Percentiles rank a stretch among this genome's conserved stretches.
Evolutionary conservation across 2,888 invertebrate species (phyloP).

Genomic region (Itoplectis maculator): DNA sequence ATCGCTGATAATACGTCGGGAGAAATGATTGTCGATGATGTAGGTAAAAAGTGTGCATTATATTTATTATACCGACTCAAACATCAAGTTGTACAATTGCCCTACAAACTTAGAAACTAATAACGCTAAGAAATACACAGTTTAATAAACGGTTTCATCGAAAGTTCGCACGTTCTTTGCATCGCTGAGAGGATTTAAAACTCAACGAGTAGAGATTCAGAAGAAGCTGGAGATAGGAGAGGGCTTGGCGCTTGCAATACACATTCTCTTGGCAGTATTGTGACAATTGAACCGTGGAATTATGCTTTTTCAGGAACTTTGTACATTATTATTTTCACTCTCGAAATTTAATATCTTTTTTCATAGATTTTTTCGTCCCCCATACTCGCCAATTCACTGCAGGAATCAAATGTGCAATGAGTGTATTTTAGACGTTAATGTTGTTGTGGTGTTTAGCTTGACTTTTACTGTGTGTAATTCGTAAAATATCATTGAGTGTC

Average conservation of each 20-base stretch:
- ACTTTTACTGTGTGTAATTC: neutral
- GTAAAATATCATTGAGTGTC: neutral
- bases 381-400: neutral
- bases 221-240: conserved; percentile 4
- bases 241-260: neutral
- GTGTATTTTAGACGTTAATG: neutral
- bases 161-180: conserved; percentile 32
- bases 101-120: conserved; percentile 73
- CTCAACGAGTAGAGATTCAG: conserved; percentile 21
- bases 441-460: neutral
- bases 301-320: conserved; percentile 20
- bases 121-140: conserved; percentile 50
- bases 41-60: conserved; percentile 77
- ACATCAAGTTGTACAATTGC: conserved; percentile 76
- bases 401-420: neutral
- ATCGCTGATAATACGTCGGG: conserved; percentile 18
- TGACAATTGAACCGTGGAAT: conserved; percentile 27
- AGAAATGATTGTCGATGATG: conserved; percentile 21
- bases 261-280: conserved; percentile 52
- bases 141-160: conserved; percentile 26
- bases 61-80: conserved; percentile 73
- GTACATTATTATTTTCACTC: neutral
- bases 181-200: conserved; percentile 11
- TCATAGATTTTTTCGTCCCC: neutral
- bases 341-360: neutral